Percentiles rank a stretch among this genome's conserved stretches.
Conservation (phyloP, 2,888 invertebrate species). For the Hemicrepidius hirtus region DNA sequence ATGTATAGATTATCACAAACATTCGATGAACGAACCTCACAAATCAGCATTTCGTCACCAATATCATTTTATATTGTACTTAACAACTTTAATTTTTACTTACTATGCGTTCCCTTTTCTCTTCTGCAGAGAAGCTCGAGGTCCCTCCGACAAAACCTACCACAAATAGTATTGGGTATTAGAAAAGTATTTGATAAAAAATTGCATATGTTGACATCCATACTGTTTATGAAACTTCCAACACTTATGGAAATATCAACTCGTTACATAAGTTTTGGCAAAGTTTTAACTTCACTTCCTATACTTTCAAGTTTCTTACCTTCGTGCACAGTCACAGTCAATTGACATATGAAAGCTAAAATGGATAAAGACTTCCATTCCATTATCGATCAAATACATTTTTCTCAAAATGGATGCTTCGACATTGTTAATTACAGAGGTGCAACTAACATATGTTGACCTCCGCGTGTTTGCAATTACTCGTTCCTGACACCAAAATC, state of each 20-base stretch:
- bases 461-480: neutral
- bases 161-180: neutral
- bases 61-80: too few relatives aligned
- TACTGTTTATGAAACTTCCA: neutral
- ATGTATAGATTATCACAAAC: too few relatives aligned
- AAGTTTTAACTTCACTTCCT: neutral
- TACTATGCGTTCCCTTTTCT: neutral
- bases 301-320: conserved; percentile 14
- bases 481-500: conserved; percentile 43
- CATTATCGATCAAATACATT: conserved; percentile 42
- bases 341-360: conserved; percentile 22
- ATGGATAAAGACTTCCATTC: conserved; percentile 35
- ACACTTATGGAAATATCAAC: neutral
- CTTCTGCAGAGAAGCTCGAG: neutral
- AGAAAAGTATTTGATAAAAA: neutral
- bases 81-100: neutral
- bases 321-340: conserved; percentile 15
- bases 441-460: conserved; percentile 20
- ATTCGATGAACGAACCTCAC: too few relatives aligned
- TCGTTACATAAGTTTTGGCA: neutral
- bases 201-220: conserved; percentile 2
- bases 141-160: neutral
- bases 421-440: conserved; percentile 35
- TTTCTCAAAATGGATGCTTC: conserved; percentile 38
- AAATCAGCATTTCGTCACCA: too few relatives aligned